phyloP scores from a whole-genome alignment of 2,888 invertebrate genomes.

The Papilio protenor region DNA sequence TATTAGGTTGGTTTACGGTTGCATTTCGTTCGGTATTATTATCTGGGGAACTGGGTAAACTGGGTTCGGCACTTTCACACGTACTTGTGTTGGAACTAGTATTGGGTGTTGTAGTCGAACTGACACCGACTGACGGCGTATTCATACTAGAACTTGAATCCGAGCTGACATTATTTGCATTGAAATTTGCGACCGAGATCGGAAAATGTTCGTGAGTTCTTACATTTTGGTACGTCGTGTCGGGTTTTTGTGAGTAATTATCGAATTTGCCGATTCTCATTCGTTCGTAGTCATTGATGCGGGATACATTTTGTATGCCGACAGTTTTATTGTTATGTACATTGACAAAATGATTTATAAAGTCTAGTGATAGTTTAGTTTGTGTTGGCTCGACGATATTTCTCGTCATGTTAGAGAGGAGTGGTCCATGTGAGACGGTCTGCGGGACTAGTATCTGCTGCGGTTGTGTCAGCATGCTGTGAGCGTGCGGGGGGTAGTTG shows the following conservation, averaged over 20 bases:
- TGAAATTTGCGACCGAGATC: slow-evolving; percentile 63
- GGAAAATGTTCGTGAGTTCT: slow-evolving; percentile 67
- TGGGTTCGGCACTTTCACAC: slow-evolving; percentile 88
- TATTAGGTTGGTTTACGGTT: slow-evolving; percentile 54
- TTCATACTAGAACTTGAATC: slow-evolving; percentile 89
- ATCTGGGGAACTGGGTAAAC: slow-evolving; percentile 88
- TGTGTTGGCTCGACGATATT: slow-evolving; percentile 68
- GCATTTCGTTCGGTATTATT: slow-evolving; percentile 66
- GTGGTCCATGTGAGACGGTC: slow-evolving; percentile 56
- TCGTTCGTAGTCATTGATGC: slow-evolving; percentile 62
- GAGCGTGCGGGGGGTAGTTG: slow-evolving; percentile 57
- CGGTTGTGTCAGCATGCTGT: slow-evolving; percentile 45
- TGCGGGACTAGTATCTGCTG: slow-evolving; percentile 53
- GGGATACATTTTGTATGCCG: slow-evolving; percentile 65
- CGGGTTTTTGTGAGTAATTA: slow-evolving; percentile 64
- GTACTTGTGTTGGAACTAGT: slow-evolving; percentile 89
- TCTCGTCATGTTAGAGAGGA: slow-evolving; percentile 60
- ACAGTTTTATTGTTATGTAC: slow-evolving; percentile 63
- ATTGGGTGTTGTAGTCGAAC: slow-evolving; percentile 88
- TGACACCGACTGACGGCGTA: slow-evolving; percentile 83
- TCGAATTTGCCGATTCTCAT: slow-evolving; percentile 66
- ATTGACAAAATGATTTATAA: slow-evolving; percentile 68
- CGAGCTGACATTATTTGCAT: slow-evolving; percentile 80
- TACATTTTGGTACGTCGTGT: slow-evolving; percentile 72
- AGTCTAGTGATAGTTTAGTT: slow-evolving; percentile 69